Percentiles rank a stretch among this genome's conserved stretches.
phyloP scores from a whole-genome alignment of 2,797 vertebrate species.

The Odontamblyopus lacepedii region DNA sequence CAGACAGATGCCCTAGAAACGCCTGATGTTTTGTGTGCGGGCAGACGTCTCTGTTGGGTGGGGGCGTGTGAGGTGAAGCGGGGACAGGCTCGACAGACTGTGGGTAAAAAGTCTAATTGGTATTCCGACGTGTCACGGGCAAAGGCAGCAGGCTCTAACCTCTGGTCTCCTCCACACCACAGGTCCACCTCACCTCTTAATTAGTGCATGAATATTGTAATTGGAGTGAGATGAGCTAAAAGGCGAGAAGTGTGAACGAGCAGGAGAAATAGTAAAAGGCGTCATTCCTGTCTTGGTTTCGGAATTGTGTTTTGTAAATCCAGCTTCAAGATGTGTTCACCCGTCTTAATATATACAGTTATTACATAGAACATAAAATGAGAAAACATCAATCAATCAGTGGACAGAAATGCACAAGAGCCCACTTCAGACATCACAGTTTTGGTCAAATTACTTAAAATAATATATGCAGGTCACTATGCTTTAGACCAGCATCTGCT shows the following conservation, averaged over 20 bases:
- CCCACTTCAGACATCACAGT: too few species aligned
- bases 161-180: conserved; percentile 57
- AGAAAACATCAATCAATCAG: neutral
- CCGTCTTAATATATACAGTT: neutral
- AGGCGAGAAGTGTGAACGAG: conserved; percentile 11
- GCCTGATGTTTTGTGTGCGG: neutral
- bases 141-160: conserved; percentile 55
- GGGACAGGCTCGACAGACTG: conserved; percentile 18
- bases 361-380: neutral
- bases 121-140: conserved; percentile 58
- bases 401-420: too few species aligned
- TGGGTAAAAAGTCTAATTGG: conserved; percentile 55
- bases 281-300: neutral
- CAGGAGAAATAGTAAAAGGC: neutral
- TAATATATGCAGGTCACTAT: neutral
- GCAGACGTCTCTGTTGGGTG: conserved; percentile 27
- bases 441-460: neutral
- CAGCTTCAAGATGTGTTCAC: neutral
- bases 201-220: conserved; percentile 89
- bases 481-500: neutral
- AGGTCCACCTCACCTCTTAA: conserved; percentile 81
- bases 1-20: neutral
- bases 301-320: neutral
- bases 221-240: conserved; percentile 53
- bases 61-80: conserved; percentile 30